Percentiles rank a stretch among this genome's conserved stretches.
phyloP scores from a whole-genome alignment of 2,797 vertebrate genomes.

The Rhincodon typus region DNA sequence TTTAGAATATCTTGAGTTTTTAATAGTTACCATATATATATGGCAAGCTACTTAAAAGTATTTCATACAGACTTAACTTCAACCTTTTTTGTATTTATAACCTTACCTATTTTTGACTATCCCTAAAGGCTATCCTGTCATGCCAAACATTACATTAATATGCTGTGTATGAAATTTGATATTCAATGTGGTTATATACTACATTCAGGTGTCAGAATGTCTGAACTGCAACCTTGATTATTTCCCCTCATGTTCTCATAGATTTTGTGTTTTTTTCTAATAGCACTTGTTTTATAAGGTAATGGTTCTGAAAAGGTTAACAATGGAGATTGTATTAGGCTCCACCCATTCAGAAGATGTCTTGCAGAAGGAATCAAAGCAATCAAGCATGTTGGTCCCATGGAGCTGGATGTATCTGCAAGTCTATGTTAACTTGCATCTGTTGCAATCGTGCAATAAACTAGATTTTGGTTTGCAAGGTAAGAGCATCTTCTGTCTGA shows the following conservation, averaged over 20 bases:
- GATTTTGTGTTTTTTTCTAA: not conserved
- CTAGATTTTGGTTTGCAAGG: too few species aligned
- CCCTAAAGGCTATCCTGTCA: too few species aligned
- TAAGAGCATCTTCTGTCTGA: too few species aligned
- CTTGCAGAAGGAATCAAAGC: too few species aligned
- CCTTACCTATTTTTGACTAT: not conserved
- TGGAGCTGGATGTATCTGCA: too few species aligned
- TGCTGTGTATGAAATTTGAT: not conserved
- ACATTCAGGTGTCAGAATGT: not conserved
- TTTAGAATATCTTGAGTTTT: not conserved
- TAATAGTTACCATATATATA: not conserved
- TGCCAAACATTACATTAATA: not conserved
- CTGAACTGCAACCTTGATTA: not conserved
- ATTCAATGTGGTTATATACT: not conserved
- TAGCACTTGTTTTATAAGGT: too few species aligned
- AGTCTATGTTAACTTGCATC: too few species aligned
- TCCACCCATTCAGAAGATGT: too few species aligned
- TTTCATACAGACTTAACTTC: not conserved
- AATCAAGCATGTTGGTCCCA: too few species aligned
- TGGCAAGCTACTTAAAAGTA: not conserved
- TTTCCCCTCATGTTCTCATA: not conserved
- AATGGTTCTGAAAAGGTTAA: too few species aligned
- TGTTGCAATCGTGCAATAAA: too few species aligned
- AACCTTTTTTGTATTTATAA: not conserved
- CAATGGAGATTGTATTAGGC: too few species aligned